Evolutionary conservation across 2,797 vertebrate genomes (phyloP).

Genomic region (Pseudochromis fuscus): DNA sequence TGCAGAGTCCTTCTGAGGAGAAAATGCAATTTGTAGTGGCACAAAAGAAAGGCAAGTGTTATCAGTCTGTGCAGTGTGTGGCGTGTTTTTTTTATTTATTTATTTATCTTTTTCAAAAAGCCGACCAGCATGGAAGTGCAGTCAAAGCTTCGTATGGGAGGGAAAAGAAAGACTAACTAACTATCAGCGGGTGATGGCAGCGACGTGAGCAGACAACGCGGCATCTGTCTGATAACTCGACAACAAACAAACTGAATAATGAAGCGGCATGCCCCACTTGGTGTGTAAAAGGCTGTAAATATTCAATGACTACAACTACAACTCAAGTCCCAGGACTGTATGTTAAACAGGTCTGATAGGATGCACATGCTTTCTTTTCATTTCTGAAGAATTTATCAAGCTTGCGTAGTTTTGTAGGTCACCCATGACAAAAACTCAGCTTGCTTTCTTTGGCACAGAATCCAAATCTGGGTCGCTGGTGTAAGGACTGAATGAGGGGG

Average conservation of each 20-base stretch:
- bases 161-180: slow-evolving; percentile 26
- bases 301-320: slow-evolving; percentile 76
- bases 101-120: too few relatives aligned
- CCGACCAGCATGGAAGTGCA: slow-evolving; percentile 10
- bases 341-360: slow-evolving; percentile 69
- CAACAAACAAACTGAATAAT: slow-evolving; percentile 82
- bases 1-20: background rate
- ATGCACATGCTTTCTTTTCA: slow-evolving; percentile 61
- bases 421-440: slow-evolving; percentile 77
- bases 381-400: slow-evolving; percentile 82
- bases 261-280: slow-evolving; percentile 66
- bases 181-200: slow-evolving; percentile 39
- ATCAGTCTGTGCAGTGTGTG: slow-evolving; percentile 23
- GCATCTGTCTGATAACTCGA: slow-evolving; percentile 46
- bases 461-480: slow-evolving; percentile 80
- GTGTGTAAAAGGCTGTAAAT: slow-evolving; percentile 77
- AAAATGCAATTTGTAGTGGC: slow-evolving; percentile 32
- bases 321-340: slow-evolving; percentile 72
- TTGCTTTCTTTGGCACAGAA: slow-evolving; percentile 70
- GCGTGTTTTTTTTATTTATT: slow-evolving; percentile 14
- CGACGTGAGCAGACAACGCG: slow-evolving; percentile 34
- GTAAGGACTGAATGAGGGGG: slow-evolving; percentile 66
- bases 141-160: background rate
- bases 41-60: slow-evolving; percentile 17
- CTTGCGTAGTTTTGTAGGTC: slow-evolving; percentile 86